Evolutionary conservation across 2,797 vertebrate genomes (phyloP), one percentile per base, ranked within the genome.

Genomic region (Anguilla megastoma): DNA sequence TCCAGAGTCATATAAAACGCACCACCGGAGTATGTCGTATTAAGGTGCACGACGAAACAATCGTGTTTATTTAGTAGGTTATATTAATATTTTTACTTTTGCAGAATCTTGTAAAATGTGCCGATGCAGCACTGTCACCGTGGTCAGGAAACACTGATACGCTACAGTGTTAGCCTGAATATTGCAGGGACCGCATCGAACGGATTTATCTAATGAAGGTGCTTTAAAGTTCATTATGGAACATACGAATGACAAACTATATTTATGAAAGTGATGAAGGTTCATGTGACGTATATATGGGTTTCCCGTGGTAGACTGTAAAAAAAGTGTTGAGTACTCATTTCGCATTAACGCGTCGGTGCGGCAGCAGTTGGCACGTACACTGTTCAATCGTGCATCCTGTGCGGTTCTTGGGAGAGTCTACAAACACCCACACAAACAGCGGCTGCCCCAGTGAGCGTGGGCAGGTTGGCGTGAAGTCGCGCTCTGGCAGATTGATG

Each of bases 1-100:
- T 76, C 76, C 84, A 71, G 83, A 50, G 85, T 76, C 63, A n/a
- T 48, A 85, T 58, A 71, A 88, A 88, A 88, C 85, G 63, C n/a
- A n/a, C 66, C 58, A 48, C n/a, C 58, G 60, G 87, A 84, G 87
- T 87, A 54, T 87, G 12, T 41, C 27, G 18, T 30, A 52, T 36
- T 83, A 74, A 87, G 16, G 79, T 24, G 16, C 14, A 60, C 58
- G 58, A 21, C 16, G 58, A 18, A 60, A 36, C 71, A 76, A 10
- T 76, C 27, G 4, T 18, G 58, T 66, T 66, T 79, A 79, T 79
- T 79, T 79, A 1, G 82, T 50, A 45, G 63, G 52, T 84, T n/a
- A 71, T 71, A 69, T 33, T 82, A 9, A 48, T 2, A 82, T 82
- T 52, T 36, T 14, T 9, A 48, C 16, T 41, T 24, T n/a, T 6